Percentiles rank a stretch among this genome's conserved stretches.
Conservation (phyloP, 2,113 vertebrate species). For the Suncus etruscus region DNA sequence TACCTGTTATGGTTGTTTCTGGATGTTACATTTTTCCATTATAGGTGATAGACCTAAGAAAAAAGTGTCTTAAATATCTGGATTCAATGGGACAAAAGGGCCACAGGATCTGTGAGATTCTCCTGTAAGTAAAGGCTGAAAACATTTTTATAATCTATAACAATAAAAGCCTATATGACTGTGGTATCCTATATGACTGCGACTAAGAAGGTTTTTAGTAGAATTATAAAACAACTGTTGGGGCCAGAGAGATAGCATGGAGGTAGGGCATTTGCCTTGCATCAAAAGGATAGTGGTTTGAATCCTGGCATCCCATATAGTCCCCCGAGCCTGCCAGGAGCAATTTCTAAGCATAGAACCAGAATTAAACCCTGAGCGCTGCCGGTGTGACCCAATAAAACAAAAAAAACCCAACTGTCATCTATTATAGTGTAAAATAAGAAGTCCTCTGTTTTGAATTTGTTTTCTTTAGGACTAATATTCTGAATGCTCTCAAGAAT, state of each 20-base stretch:
- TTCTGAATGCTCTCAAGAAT: constrained; percentile 43
- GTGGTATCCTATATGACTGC: too few species aligned
- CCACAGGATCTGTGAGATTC: constrained; percentile 89
- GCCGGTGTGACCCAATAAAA: too few species aligned
- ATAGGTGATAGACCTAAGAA: constrained; percentile 92
- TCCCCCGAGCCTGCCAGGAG: too few species aligned
- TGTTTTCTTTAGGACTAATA: constrained; percentile 7
- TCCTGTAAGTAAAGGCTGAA: constrained; percentile 91
- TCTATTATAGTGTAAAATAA: background rate
- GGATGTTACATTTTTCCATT: constrained; percentile 60
- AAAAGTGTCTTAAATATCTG: constrained; percentile 90
- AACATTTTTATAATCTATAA: background rate
- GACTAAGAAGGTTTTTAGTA: background rate
- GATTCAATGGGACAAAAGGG: constrained; percentile 94
- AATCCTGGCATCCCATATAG: too few species aligned
- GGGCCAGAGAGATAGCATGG: too few species aligned
- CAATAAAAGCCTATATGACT: too few species aligned
- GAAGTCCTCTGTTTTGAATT: constrained; percentile 39
- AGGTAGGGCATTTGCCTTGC: too few species aligned
- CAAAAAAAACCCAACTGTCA: background rate
- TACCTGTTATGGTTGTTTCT: constrained; percentile 3
- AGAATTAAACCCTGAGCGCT: too few species aligned
- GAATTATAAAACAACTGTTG: background rate
- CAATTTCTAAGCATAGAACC: too few species aligned
- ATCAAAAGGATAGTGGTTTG: too few species aligned